Percentiles rank a stretch among this genome's conserved stretches.
Conservation (phyloP, 2,888 invertebrate genomes). For the Candidula unifasciata region DNA sequence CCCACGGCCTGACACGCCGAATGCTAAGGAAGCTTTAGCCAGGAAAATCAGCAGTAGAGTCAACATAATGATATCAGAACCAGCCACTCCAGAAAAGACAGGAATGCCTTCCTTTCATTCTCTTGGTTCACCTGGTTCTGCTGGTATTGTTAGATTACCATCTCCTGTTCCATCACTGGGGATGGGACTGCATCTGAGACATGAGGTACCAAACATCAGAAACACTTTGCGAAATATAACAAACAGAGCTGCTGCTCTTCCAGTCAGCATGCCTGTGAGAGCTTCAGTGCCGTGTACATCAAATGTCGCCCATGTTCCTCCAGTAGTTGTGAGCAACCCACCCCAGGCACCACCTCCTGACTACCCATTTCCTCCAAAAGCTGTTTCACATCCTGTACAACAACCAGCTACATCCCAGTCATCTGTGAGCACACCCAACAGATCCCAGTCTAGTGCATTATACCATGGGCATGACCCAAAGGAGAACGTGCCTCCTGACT, state of each 20-base stretch:
- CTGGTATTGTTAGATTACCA: conserved; percentile 1
- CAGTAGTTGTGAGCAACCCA: conserved; percentile 54
- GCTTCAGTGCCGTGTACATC: conserved; percentile 35
- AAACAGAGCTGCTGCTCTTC: conserved; percentile 72
- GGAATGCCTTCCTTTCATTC: conserved; percentile 17
- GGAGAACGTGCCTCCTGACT: conserved; percentile 89
- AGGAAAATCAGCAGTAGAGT: conserved; percentile 85
- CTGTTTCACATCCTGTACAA: conserved; percentile 38
- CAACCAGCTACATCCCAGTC: conserved; percentile 32
- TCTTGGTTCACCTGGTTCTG: conserved; percentile 26
- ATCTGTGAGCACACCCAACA: conserved; percentile 45
- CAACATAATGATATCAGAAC: conserved; percentile 32
- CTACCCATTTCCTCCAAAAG: conserved; percentile 58
- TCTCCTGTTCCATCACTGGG: conserved; percentile 27
- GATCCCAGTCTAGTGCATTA: conserved; percentile 50
- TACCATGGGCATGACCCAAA: conserved; percentile 89
- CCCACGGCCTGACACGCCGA: conserved; percentile 65
- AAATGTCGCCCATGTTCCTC: conserved; percentile 49
- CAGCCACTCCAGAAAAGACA: conserved; percentile 43
- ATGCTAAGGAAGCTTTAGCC: conserved; percentile 91
- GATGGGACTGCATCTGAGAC: conserved; percentile 48
- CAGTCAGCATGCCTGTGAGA: conserved; percentile 41
- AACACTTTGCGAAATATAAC: conserved; percentile 81
- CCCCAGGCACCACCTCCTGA: conserved; percentile 63
- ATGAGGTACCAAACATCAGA: conserved; percentile 46